Percentiles rank a stretch among this genome's conserved stretches.
phyloP scores from a whole-genome alignment of 2,888 invertebrate genomes.

The Cyclophora punctaria region DNA sequence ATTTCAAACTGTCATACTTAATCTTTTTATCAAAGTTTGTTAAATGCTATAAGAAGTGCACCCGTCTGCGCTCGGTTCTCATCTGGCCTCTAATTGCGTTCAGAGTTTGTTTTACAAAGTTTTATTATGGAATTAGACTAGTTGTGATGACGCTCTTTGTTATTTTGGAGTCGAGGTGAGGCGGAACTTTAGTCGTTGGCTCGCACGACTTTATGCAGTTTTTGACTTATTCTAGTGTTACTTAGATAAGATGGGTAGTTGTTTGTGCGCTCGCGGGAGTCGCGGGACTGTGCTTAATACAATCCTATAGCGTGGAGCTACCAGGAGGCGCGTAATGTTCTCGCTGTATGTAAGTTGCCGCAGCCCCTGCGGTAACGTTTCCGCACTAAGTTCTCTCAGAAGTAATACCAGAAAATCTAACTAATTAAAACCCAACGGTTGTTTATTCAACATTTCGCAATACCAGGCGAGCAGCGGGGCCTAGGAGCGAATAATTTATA shows the following conservation, averaged over 20 bases:
- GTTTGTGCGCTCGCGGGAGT: no score
- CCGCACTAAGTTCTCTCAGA: conserved; percentile 9
- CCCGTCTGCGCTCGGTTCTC: conserved; percentile 57
- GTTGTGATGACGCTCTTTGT: conserved; percentile 31
- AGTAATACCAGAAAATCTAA: conserved; percentile 44
- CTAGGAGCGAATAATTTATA: conserved; percentile 74
- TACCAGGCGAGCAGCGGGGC: conserved; percentile 62
- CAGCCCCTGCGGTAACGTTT: conserved; percentile 7
- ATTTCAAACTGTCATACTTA: conserved; percentile 76
- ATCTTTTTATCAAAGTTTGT: conserved; percentile 75
- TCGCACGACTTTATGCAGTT: neutral
- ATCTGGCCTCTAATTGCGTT: conserved; percentile 66
- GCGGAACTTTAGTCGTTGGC: neutral
- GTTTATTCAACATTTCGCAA: conserved; percentile 64
- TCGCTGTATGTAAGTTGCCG: no score
- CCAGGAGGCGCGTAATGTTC: no score
- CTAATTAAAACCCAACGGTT: conserved; percentile 63
- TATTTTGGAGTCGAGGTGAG: conserved; percentile 5
- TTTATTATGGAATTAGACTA: conserved; percentile 45
- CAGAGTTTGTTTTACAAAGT: conserved; percentile 38
- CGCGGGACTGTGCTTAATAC: no score
- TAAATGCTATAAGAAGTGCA: conserved; percentile 69
- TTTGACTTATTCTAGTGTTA: neutral
- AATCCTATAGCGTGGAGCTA: no score
- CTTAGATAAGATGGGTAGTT: neutral